These are phyloP conservation scores for Poecilia picta DNA, from an alignment of 2,797 vertebrate species.

Conservation along the genomic window DNA sequence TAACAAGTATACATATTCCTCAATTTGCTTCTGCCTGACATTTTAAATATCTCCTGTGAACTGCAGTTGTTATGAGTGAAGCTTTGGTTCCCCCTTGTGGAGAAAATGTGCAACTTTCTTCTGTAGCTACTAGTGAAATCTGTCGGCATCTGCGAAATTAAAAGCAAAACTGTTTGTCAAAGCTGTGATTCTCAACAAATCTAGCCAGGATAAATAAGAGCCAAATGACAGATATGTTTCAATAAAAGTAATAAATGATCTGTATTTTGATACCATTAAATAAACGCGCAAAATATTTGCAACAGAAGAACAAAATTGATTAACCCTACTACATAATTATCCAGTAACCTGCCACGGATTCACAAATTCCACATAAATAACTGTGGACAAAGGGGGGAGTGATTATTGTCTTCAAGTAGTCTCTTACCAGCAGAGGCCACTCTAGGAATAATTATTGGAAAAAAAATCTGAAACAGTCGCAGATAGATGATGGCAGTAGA, in stretches of 20 bases:
- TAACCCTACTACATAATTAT: neutral
- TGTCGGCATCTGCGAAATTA: neutral
- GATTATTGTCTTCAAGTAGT: neutral
- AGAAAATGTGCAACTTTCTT: slow-evolving; percentile 7
- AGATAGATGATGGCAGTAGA: neutral
- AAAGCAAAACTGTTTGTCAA: neutral
- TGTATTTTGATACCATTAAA: neutral
- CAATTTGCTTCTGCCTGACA: neutral
- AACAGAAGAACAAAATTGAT: too few species aligned
- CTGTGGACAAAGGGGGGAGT: slow-evolving; percentile 5
- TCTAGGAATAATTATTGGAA: slow-evolving; percentile 18
- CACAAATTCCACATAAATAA: slow-evolving; percentile 23
- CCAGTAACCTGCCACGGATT: slow-evolving; percentile 7
- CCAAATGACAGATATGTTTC: slow-evolving; percentile 15
- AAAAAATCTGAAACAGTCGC: slow-evolving; percentile 32
- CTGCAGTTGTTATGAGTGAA: slow-evolving; percentile 1
- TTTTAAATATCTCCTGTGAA: slow-evolving; percentile 2
- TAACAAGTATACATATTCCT: neutral
- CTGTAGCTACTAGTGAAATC: neutral
- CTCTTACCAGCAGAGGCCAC: neutral
- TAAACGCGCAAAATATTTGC: neutral
- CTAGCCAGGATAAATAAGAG: slow-evolving; percentile 7
- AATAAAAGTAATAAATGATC: neutral
- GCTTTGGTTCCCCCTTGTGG: slow-evolving; percentile 38
- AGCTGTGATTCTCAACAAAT: slow-evolving; percentile 13